Evolutionary conservation across 2,888 invertebrate genomes (phyloP).

Genomic region (Eupithecia pulchellata): DNA sequence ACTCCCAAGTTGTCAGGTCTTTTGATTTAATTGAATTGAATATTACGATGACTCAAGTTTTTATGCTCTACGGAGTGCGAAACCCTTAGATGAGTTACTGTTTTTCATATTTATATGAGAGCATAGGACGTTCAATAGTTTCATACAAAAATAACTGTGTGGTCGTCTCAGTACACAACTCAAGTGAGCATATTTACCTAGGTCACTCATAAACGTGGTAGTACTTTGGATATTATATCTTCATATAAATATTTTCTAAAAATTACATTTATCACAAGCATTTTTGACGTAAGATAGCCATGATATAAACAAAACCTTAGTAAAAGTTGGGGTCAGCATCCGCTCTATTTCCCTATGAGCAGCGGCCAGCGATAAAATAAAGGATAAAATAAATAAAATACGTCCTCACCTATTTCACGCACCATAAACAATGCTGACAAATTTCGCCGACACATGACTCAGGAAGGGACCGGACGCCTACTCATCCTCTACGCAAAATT

Average conservation of each 20-base stretch:
- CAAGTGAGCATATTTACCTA: no score
- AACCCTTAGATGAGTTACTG: neutral
- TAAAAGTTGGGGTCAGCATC: slow-evolving; percentile 15
- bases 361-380: slow-evolving; percentile 16
- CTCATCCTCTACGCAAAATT: slow-evolving; percentile 52
- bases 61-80: slow-evolving; percentile 18
- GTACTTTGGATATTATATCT: no score
- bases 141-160: neutral
- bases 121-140: neutral
- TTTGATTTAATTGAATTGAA: slow-evolving; percentile 26
- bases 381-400: slow-evolving; percentile 33
- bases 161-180: neutral
- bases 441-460: slow-evolving; percentile 60
- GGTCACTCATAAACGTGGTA: no score
- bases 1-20: slow-evolving; percentile 2
- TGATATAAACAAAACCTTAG: slow-evolving; percentile 15
- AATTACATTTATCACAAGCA: neutral
- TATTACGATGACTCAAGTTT: slow-evolving; percentile 18
- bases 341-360: slow-evolving; percentile 20
- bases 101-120: neutral
- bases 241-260: no score
- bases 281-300: neutral
- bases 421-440: slow-evolving; percentile 57
- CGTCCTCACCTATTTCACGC: slow-evolving; percentile 49
- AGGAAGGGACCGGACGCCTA: slow-evolving; percentile 61